phyloP scores from a whole-genome alignment of 1,140 invertebrate species.

The Cyphomyrmex costatus region DNA sequence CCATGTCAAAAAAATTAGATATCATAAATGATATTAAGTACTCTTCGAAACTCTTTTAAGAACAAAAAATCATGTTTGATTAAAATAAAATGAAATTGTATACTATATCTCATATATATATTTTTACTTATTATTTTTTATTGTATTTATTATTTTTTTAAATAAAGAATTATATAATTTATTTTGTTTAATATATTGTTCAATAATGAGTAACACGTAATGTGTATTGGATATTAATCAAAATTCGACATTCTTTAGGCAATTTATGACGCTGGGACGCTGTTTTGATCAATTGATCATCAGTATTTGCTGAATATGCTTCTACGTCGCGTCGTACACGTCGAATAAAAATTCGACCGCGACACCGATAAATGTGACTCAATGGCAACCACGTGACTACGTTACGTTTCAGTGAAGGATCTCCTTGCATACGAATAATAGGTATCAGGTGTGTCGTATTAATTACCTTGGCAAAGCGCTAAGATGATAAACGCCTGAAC shows the following conservation, averaged over 20 bases:
- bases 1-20: no score
- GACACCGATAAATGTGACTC: constrained; percentile 65
- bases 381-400: constrained; percentile 63
- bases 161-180: no score
- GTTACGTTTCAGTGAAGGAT: constrained; percentile 31
- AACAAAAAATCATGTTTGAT: no score
- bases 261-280: neutral
- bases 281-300: neutral
- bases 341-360: constrained; percentile 30
- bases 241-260: neutral
- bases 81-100: no score
- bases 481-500: neutral
- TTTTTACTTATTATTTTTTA: no score
- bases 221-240: neutral
- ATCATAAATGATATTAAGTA: neutral
- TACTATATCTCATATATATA: no score
- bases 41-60: neutral
- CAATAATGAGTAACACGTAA: neutral
- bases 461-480: constrained; percentile 61
- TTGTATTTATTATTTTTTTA: no score
- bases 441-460: neutral
- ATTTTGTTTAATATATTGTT: no score
- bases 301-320: constrained; percentile 16
- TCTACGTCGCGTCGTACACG: neutral
- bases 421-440: neutral